Percentiles rank a stretch among this genome's conserved stretches.
Evolutionary conservation across 2,888 invertebrate species (phyloP).

Genomic region (Bombyx huttoni): DNA sequence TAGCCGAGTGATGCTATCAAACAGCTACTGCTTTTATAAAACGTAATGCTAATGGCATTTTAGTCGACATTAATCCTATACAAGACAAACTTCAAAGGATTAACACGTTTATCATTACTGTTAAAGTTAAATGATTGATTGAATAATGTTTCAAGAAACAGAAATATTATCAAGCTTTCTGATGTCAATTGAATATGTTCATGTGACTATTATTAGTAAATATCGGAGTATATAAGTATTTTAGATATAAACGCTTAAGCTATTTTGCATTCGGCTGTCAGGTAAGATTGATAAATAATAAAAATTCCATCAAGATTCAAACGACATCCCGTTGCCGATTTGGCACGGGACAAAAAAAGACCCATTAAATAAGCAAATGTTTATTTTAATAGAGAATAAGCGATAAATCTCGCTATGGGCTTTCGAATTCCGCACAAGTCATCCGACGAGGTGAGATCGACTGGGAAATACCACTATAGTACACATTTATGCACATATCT

Average conservation of each 20-base stretch:
- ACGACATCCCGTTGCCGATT: slow-evolving; percentile 37
- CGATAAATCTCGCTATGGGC: slow-evolving; percentile 70
- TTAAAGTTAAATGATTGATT: background rate
- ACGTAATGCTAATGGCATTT: slow-evolving; percentile 41
- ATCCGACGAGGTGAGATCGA: slow-evolving; percentile 66
- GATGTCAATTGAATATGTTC: slow-evolving; percentile 1
- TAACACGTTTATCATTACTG: background rate
- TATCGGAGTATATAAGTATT: background rate
- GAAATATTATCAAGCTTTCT: background rate
- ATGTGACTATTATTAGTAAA: too few species aligned
- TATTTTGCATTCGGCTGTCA: slow-evolving; percentile 23
- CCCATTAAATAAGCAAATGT: slow-evolving; percentile 66
- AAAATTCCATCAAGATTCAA: slow-evolving; percentile 39
- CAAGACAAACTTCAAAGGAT: background rate
- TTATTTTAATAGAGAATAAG: slow-evolving; percentile 70
- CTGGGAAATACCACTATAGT: slow-evolving; percentile 66
- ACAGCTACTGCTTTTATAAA: slow-evolving; percentile 47
- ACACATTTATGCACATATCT: slow-evolving; percentile 31
- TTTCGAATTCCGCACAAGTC: slow-evolving; percentile 71
- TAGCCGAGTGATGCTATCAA: slow-evolving; percentile 53
- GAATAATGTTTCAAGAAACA: background rate
- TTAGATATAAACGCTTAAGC: slow-evolving; percentile 11
- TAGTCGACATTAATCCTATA: slow-evolving; percentile 20
- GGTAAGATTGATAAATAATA: slow-evolving; percentile 47
- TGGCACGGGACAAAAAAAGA: slow-evolving; percentile 62